Conservation (phyloP, 2,888 invertebrate genomes). For the Latheticus oryzae region DNA sequence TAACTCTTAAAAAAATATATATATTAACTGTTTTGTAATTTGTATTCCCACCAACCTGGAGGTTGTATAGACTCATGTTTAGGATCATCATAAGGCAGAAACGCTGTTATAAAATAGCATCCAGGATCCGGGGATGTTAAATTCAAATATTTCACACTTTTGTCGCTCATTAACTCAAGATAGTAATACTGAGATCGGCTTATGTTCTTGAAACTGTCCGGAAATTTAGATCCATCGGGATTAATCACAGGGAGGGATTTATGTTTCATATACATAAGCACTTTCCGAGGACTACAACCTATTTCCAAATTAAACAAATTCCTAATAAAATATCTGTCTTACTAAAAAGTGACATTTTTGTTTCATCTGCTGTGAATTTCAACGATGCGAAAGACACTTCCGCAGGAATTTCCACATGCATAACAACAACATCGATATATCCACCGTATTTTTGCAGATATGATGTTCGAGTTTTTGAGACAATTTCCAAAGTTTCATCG, state of each 20-base stretch:
- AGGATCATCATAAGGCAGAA: conserved; percentile 82
- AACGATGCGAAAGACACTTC: conserved; percentile 60
- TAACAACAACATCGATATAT: conserved; percentile 59
- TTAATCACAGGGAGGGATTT: conserved; percentile 86
- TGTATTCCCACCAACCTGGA: conserved; percentile 70
- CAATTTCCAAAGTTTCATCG: conserved; percentile 39
- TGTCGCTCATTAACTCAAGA: conserved; percentile 73
- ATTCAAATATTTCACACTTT: conserved; percentile 70
- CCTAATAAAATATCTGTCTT: conserved; percentile 39
- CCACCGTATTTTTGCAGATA: conserved; percentile 57
- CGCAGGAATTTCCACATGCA: conserved; percentile 60
- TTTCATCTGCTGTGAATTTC: conserved; percentile 60
- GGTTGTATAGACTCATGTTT: conserved; percentile 78
- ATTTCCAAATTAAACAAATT: conserved; percentile 8
- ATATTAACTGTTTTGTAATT: conserved; percentile 1
- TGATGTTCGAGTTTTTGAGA: conserved; percentile 54
- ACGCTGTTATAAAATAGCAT: conserved; percentile 84
- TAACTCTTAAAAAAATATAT: conserved; percentile 70
- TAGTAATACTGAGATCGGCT: conserved; percentile 67
- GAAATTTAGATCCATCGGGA: conserved; percentile 83
- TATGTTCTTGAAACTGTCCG: conserved; percentile 62
- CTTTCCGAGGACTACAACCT: conserved; percentile 66
- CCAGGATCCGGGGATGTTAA: conserved; percentile 78
- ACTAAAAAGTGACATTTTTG: conserved; percentile 59
- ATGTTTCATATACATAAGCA: conserved; percentile 79